Percentiles rank a stretch among this genome's conserved stretches.
Conservation (phyloP, 2,797 vertebrate species). For the Acanthurus leucopareius region DNA sequence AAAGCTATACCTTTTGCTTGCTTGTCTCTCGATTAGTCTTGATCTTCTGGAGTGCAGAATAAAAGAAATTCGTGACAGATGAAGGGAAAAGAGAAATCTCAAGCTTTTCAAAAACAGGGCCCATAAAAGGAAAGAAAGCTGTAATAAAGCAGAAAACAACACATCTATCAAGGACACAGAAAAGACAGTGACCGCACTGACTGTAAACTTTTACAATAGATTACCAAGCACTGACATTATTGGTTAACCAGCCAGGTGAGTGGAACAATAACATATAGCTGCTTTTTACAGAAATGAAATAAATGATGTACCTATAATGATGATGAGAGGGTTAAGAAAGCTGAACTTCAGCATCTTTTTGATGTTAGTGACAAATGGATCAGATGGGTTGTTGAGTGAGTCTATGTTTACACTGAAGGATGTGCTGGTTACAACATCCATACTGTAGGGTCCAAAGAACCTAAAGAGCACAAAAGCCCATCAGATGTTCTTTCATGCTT, state of each 20-base stretch:
- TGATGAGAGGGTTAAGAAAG: conserved; percentile 72
- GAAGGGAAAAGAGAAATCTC: conserved; percentile 78
- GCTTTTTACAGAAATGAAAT: background rate
- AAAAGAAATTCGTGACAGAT: conserved; percentile 81
- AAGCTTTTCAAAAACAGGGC: conserved; percentile 80
- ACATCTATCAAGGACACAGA: background rate
- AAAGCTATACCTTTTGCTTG: conserved; percentile 54
- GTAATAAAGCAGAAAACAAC: conserved; percentile 11
- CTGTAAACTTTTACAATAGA: background rate
- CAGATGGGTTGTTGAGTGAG: conserved; percentile 86
- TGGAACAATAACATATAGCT: background rate
- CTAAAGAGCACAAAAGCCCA: conserved; percentile 56
- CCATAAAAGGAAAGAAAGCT: conserved; percentile 84
- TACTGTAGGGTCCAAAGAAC: conserved; percentile 86
- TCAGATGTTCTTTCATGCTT: background rate
- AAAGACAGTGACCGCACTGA: background rate
- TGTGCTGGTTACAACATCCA: conserved; percentile 88
- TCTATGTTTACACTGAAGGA: conserved; percentile 87
- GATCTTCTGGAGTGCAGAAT: conserved; percentile 76
- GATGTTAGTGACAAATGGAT: conserved; percentile 86
- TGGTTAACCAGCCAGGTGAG: background rate
- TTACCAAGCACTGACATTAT: background rate
- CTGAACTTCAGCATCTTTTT: conserved; percentile 85
- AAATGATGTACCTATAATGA: conserved; percentile 70
- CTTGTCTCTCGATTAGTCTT: conserved; percentile 71